Base-by-base conservation (phyloP, 2,797 vertebrate species). In the Decapterus maruadsi region DNA sequence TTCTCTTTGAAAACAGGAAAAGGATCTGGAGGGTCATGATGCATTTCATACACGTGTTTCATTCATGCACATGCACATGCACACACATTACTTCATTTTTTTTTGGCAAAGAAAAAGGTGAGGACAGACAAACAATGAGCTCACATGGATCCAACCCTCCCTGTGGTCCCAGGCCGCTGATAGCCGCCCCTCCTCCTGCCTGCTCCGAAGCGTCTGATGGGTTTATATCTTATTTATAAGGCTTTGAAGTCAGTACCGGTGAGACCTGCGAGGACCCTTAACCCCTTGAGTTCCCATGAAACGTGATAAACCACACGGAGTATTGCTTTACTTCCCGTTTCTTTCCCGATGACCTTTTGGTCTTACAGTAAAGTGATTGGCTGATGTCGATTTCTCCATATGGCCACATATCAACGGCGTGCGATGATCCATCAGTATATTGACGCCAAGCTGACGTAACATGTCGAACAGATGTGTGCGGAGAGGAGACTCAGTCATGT, bases 161-260 rank as follows among this genome's bases (percentile, higher is more conserved):
- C 84, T 60, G 70, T 66, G 85, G 85, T 68, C 81, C 68, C 65
- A 45, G 75, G 66, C 67, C 78, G 75, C 46, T 78, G 73, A 83
- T 72, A 68, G 62, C 61, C 60, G 50, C 74, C 69, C 78, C 58
- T 60, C 66, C 80, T 75, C 80, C 72, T 64, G 78, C 61, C 53
- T 69, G 61, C 75, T 75, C 78, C 63, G 58, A 70, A 36, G 80
- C 48, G 79, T 86, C 83, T 84, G 82, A 70, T 71, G 80, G 68
- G 57, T 79, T 89, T 78, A 90, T 92, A 72, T 87, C 81, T 91
- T 90, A 92, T 90, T 92, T 76, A 90, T 87, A 75, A 87, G 79
- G 80, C 45, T 70, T 66, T 43, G 86, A 87, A 83, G 80, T 87
- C 87, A 78, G 22, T 26, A 12, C 45, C 48, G 43, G 14, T 54